Conservation (phyloP, 2,113 vertebrate genomes). For the Python bivittatus region DNA sequence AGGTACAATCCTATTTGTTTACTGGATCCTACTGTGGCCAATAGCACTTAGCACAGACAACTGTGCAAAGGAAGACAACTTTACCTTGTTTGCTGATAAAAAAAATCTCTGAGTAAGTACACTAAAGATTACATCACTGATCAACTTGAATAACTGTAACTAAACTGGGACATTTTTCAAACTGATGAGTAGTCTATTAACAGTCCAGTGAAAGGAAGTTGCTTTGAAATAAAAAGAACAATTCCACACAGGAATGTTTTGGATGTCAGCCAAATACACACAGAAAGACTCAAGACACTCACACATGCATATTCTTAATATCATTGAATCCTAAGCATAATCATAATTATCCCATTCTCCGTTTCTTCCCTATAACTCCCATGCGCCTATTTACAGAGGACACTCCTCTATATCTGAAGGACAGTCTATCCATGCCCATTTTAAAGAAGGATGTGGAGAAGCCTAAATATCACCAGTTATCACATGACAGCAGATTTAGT, state of each 20-base stretch:
- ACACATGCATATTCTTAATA: neutral
- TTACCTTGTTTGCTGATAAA: neutral
- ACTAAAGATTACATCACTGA: neutral
- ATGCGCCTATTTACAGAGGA: neutral
- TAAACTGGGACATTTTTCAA: neutral
- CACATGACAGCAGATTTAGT: neutral
- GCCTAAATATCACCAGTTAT: neutral
- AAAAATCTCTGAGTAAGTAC: neutral
- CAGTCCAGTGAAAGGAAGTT: neutral
- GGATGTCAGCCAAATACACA: neutral
- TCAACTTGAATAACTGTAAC: neutral
- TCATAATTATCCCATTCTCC: neutral
- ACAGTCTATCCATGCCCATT: neutral
- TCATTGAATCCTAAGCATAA: neutral
- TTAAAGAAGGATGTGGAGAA: neutral
- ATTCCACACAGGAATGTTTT: neutral
- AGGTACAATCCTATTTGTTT: neutral
- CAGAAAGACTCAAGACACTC: neutral
- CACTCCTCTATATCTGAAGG: neutral
- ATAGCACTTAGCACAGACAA: neutral
- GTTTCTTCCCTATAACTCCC: neutral
- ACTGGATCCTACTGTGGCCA: neutral
- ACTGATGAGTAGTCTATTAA: neutral
- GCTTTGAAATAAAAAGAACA: neutral
- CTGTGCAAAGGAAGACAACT: neutral